Base-by-base conservation (phyloP, 2,888 invertebrate species). In the Drepana falcataria region DNA sequence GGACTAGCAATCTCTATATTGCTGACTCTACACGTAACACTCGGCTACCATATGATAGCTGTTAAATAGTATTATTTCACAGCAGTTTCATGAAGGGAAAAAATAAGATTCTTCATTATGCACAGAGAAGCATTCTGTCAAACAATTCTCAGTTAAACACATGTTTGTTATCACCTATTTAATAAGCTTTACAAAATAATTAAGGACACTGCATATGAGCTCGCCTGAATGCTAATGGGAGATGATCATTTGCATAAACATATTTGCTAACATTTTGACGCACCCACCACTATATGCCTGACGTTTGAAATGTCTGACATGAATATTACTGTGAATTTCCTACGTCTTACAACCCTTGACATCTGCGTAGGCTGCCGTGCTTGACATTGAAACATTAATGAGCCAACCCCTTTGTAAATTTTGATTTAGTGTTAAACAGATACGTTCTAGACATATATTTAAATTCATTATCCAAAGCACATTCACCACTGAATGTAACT, bases 161-260 rank as follows among this genome's bases (percentile, higher is more conserved):
- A 2, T 44, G 44, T 9, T 9, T 6, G 44, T 44, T 44, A 44
- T 44, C 3, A 9, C 44, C 9, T 61, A 65, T 59, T 68, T 66
- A 65, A 66, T 73, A 66, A 70, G 71, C 75, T 79, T 79, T 78
- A 81, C 79, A 82, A 77, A 78, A 21, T 21, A 21, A 21, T 21
- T 21, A 21, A 21, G 21, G 21, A 75, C 78, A 77, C 73, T 68
- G 75, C 68, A 67, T 63, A 63, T 55, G 68, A 65, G 63, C 61
- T 62, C 65, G 64, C 64, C 75, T 73, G 77, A 61, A 69, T 82
- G 81, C 83, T 88, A 88, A 89, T 88, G 85, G 21, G 83, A 84
- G 81, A 80, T 77, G 71, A 76, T 83, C 83, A 89, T 89, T 88
- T 87, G 76, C 89, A 89, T 89, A 87, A 87, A 87, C 85, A 89